Evolutionary conservation across 2,113 vertebrate species (phyloP).

Genomic region (Salvelinus sp.): DNA sequence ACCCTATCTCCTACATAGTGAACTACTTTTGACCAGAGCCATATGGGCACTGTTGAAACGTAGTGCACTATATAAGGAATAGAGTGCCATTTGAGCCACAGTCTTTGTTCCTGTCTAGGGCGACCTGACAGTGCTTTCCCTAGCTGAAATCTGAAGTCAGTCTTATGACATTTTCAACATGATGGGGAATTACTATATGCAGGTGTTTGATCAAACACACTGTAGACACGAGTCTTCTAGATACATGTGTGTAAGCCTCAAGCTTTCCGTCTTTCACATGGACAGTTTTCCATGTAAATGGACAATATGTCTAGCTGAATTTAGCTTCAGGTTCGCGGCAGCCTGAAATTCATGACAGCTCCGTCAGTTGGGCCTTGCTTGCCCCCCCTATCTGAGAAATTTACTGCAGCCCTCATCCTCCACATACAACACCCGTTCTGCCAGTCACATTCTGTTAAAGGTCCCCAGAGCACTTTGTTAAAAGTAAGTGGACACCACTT

Average conservation of each 20-base stretch:
- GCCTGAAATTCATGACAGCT: constrained; percentile 1
- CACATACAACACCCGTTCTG: no score
- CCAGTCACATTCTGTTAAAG: no score
- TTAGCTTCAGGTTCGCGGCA: not conserved
- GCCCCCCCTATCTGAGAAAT: no score
- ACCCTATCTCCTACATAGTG: not conserved
- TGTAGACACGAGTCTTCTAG: not conserved
- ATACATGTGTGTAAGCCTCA: not conserved
- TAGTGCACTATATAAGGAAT: no score
- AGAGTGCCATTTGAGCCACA: no score
- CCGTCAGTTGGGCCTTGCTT: not conserved
- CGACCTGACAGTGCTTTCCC: not conserved
- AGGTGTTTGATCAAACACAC: not conserved
- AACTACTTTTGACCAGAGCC: no score
- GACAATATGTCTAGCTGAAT: not conserved
- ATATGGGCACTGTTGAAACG: no score
- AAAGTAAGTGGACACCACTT: no score
- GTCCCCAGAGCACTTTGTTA: no score
- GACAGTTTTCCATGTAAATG: not conserved
- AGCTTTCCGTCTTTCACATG: not conserved
- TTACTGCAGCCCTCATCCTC: no score
- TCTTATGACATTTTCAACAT: not conserved
- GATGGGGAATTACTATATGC: not conserved
- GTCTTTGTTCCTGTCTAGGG: not conserved
- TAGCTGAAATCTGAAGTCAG: not conserved